Evolutionary conservation across 2,113 vertebrate species (phyloP), one percentile per base, ranked within the genome.

Genomic region (Macroglossus sobrinus): DNA sequence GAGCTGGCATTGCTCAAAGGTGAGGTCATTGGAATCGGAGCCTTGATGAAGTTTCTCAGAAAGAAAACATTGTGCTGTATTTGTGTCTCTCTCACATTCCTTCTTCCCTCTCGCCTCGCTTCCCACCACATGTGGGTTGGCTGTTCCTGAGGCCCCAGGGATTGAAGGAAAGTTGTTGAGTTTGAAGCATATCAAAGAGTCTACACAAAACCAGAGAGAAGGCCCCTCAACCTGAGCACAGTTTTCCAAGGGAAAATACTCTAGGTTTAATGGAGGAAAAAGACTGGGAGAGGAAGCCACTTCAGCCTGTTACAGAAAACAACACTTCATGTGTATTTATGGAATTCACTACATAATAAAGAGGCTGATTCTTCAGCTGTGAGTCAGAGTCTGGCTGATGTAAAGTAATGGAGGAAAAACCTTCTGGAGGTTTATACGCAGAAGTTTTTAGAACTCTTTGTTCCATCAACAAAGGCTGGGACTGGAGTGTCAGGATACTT

Each of bases 1-100:
- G 96, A 98, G 96, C 97, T 97, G 96, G 97, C 98, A 98, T 98
- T 98, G 96, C 98, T 98, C 57, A 0, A 96, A 98, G 98, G 98
- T 98, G 98, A 99, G 98, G 98, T 99, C 98, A 99, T 93, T 98
- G 98, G 98, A 98, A 98, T 98, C 95, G 55, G 98, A 98, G 98
- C 95, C 98, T 97, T 98, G 98, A 98, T 98, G 97, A 12, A 97
- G 97, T 98, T 98, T 98, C 98, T 98, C 97, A 98, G 98, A 98
- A 98, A 98, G 98, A 98, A 98, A 98, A 98, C 98, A 98, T 88
- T 98, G 98, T 98, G 97, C 98, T 97, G 94, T 98, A 98, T 98
- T 98, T 98, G 98, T 98, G 95, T 97, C 94, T 96, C 96, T 82
- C 94, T 98, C 97, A 98, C 98, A 98, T 98, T 98, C 98, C 98